A percentile compares a stretch with the other conserved stretches of the same genome.
These are phyloP conservation scores for Ennomos erosarius DNA, from an alignment of 2,888 invertebrate species.

Conservation along the genomic window DNA sequence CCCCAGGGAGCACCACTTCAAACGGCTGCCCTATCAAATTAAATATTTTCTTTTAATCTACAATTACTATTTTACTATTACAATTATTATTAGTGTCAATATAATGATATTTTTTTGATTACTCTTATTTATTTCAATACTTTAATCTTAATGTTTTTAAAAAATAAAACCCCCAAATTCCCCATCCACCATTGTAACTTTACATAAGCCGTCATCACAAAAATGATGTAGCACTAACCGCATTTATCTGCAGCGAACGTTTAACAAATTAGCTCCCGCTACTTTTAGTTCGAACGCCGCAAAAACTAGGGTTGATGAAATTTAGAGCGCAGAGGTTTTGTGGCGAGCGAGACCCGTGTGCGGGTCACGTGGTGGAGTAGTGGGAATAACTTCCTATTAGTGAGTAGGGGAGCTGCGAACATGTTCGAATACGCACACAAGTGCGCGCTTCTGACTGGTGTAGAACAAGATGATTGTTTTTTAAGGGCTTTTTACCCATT, in stretches of 20 bases:
- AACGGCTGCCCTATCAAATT: too few relatives aligned
- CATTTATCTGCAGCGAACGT: constrained; percentile 32
- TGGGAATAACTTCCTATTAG: background rate
- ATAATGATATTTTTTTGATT: too few relatives aligned
- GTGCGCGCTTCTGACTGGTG: background rate
- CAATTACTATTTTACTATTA: too few relatives aligned
- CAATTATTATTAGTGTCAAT: too few relatives aligned
- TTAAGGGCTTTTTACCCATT: too few relatives aligned
- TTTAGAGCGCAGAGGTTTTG: constrained; percentile 21
- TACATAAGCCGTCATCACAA: constrained; percentile 43
- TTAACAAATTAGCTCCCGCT: constrained; percentile 36
- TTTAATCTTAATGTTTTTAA: too few relatives aligned
- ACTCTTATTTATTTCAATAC: too few relatives aligned
- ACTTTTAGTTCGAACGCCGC: constrained; percentile 33
- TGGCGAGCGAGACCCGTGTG: constrained; percentile 26
- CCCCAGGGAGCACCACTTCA: too few relatives aligned
- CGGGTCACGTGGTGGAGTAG: constrained; percentile 9
- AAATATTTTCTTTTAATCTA: too few relatives aligned
- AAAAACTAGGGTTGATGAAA: constrained; percentile 39
- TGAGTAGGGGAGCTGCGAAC: background rate
- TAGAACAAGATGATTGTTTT: too few relatives aligned
- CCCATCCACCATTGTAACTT: background rate
- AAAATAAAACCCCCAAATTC: too few relatives aligned
- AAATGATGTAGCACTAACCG: constrained; percentile 30
- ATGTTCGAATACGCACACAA: background rate